These are phyloP conservation scores for Hyposmocoma kahamanoa DNA, from an alignment of 1,140 invertebrate genomes.

Conservation along the genomic window DNA sequence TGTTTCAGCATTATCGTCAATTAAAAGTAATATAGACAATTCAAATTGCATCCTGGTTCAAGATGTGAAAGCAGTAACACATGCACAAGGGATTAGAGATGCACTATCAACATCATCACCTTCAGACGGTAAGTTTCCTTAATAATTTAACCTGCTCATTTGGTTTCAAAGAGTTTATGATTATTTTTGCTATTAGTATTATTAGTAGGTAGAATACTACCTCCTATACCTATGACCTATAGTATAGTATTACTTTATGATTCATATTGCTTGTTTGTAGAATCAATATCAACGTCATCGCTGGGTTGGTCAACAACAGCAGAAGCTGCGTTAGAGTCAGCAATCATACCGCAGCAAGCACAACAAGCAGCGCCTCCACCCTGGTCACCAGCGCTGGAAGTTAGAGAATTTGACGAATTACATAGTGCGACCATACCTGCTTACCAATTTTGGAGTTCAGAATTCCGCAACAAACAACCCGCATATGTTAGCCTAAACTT, in stretches of 20 bases:
- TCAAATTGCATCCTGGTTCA: conserved; percentile 91
- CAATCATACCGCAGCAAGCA: conserved; percentile 77
- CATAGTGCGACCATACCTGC: conserved; percentile 88
- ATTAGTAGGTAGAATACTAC: too few species aligned
- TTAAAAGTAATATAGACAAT: conserved; percentile 87
- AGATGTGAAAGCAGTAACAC: conserved; percentile 90
- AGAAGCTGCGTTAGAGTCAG: conserved; percentile 74
- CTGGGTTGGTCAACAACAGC: conserved; percentile 67
- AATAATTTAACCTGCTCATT: not conserved
- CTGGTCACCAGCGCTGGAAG: conserved; percentile 87
- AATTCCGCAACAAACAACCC: conserved; percentile 91
- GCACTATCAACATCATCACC: conserved; percentile 82
- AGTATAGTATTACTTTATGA: too few species aligned
- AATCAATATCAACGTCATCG: conserved; percentile 73
- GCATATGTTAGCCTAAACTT: conserved; percentile 93
- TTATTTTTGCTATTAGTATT: too few species aligned
- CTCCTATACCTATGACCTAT: too few species aligned
- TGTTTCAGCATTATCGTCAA: conserved; percentile 88
- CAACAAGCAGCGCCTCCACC: conserved; percentile 78
- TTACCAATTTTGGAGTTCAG: conserved; percentile 93
- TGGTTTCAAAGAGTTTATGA: too few species aligned
- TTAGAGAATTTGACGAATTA: conserved; percentile 86
- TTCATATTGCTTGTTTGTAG: conserved; percentile 58
- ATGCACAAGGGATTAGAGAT: conserved; percentile 84
- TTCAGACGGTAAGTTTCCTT: conserved; percentile 77